Evolutionary conservation across 2,113 vertebrate genomes (phyloP).

Genomic region (Callopanchax toddi): DNA sequence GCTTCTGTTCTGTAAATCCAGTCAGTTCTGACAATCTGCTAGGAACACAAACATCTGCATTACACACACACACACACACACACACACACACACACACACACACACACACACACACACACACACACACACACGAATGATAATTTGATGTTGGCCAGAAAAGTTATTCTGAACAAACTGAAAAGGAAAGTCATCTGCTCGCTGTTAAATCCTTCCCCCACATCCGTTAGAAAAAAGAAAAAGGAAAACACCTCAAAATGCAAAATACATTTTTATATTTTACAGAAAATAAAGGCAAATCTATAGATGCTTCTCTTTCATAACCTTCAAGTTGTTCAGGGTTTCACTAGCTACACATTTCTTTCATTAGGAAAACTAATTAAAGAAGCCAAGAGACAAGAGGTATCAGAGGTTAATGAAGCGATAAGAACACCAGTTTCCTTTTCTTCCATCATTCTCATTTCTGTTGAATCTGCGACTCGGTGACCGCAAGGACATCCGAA

Average conservation of each 20-base stretch:
- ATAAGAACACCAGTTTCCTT: background rate
- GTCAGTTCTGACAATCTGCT: constrained; percentile 17
- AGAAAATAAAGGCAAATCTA: background rate
- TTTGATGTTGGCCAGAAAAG: background rate
- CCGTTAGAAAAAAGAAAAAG: background rate
- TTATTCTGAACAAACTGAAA: background rate
- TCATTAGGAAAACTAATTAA: constrained; percentile 6
- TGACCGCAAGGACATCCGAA: constrained; percentile 36
- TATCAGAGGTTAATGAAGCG: constrained; percentile 5
- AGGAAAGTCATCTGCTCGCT: background rate
- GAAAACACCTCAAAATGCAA: background rate
- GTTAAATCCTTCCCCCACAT: constrained; percentile 2
- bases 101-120: background rate
- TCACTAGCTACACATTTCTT: background rate
- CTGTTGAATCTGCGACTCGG: background rate
- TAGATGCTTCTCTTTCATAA: background rate
- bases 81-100: background rate
- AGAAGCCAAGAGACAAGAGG: background rate
- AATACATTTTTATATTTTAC: background rate
- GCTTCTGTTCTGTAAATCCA: too few species aligned
- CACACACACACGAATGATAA: background rate
- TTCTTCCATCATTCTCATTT: background rate
- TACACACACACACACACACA: background rate
- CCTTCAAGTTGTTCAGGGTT: background rate
- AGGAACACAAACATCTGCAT: constrained; percentile 9